Evolutionary conservation across 2,797 vertebrate genomes (phyloP), one percentile per base, ranked within the genome.

Genomic region (Enteromius radiatus): DNA sequence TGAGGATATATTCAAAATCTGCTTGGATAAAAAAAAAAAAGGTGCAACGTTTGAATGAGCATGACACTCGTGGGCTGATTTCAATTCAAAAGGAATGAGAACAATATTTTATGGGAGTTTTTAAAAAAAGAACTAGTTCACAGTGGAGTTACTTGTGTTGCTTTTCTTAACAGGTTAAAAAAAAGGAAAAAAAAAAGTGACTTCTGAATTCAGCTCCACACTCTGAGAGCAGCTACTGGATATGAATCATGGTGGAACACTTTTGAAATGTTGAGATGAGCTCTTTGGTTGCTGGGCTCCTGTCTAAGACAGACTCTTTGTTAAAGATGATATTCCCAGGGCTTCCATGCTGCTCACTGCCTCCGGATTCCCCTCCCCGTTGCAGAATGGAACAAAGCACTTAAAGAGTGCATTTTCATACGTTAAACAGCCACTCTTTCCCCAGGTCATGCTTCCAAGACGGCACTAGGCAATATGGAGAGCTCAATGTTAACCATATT

Each of bases 301-400:
- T 80, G 84, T 87, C 86, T 85, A 82, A 88, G 88, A 89, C 86
- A 76, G 84, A 68, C 74, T 84, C 82, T 92, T 91, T 91, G 90
- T 90, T 86, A 82, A 90, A 89, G 88, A 88, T 76, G 36, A 85
- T 80, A 79, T 84, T 86, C 88, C 89, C 70, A 52, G 84, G 90
- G 88, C 76, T 52, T 82, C 78, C 61, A 78, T 71, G 81, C 78
- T 84, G 41, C 78, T 84, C 79, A 65, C 14, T 19, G 85, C 87
- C 64, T 77, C 4, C 80, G 78, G 88, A 87, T 90, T 85, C 82
- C 84, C 84, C 74, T 83, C 70, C 81, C 87, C 12, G 5, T 88
- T 85, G 88, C 54, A 71, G 15, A 80, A 52, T 36, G 49, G 68
- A 90, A 91, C 87, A 92, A 90, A 91, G 84, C 82, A 41, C 78